A percentile compares a stretch with the other conserved stretches of the same genome.
Conservation (phyloP, 2,888 invertebrate species). For the Andrena chrysosceles region DNA sequence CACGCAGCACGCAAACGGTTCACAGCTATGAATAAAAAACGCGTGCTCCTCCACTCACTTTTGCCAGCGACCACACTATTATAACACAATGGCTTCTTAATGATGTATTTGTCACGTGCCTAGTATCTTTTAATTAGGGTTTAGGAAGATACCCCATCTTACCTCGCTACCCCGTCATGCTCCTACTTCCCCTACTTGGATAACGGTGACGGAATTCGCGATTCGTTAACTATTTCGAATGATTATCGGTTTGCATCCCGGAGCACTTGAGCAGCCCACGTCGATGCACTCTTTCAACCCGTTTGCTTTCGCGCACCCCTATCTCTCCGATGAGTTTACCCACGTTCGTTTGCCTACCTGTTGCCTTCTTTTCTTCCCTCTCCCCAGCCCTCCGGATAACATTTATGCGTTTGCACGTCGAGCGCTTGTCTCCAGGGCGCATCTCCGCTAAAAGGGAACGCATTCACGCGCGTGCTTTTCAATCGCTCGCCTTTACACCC, state of each 20-base stretch:
- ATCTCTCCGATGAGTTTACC: conserved; percentile 13
- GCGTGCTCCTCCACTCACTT: too few species aligned
- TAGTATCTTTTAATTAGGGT: too few species aligned
- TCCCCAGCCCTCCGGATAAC: conserved; percentile 29
- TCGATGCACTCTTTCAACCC: conserved; percentile 17
- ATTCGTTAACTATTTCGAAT: not conserved
- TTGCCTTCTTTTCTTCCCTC: conserved; percentile 58
- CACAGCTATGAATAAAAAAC: too few species aligned
- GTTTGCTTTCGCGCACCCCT: conserved; percentile 17
- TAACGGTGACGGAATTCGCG: not conserved
- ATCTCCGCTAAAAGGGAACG: not conserved
- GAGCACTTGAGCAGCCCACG: not conserved
- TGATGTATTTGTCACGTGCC: too few species aligned
- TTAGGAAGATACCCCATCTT: too few species aligned
- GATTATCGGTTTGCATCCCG: not conserved
- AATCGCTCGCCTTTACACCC: conserved; percentile 8
- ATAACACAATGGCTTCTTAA: too few species aligned
- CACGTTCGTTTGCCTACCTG: conserved; percentile 57
- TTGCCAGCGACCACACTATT: too few species aligned
- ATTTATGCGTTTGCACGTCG: conserved; percentile 55
- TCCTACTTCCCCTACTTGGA: too few species aligned
- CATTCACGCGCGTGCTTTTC: conserved; percentile 30
- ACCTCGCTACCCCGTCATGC: too few species aligned
- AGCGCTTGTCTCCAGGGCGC: conserved; percentile 10
- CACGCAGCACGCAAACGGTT: rapidly evolving